A percentile compares a stretch with the other conserved stretches of the same genome.
Evolutionary conservation across 2,888 invertebrate species (phyloP).

Genomic region (Prosopocoilus inquinatus): DNA sequence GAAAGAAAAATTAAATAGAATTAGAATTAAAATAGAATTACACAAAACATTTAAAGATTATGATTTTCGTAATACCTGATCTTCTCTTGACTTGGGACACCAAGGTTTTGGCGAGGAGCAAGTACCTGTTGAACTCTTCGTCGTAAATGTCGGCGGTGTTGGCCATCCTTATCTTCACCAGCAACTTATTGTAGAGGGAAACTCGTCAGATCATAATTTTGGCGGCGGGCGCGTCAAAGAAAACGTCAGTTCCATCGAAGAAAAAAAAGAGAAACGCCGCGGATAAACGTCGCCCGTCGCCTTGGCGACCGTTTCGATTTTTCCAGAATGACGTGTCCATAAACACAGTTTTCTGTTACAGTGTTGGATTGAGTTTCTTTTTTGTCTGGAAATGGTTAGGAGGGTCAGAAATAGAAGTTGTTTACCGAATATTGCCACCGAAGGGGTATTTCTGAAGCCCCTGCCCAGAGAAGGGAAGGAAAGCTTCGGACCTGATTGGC

Average conservation of each 20-base stretch:
- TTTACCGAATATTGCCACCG: slow-evolving; percentile 50
- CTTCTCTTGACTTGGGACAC: slow-evolving; percentile 47
- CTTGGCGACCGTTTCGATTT: slow-evolving; percentile 4
- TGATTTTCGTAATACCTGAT: slow-evolving; percentile 34
- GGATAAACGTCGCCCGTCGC: too few relatives aligned
- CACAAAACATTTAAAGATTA: too few relatives aligned
- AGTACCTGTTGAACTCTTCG: slow-evolving; percentile 54
- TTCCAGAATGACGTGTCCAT: background rate
- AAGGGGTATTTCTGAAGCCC: slow-evolving; percentile 51
- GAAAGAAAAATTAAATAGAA: background rate
- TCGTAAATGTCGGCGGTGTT: slow-evolving; percentile 47
- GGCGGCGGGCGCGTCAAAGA: background rate
- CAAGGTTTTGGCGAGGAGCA: slow-evolving; percentile 51
- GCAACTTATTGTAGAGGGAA: background rate
- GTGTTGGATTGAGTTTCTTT: slow-evolving; percentile 3
- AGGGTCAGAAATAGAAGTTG: slow-evolving; percentile 42
- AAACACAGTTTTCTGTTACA: slow-evolving; percentile 5
- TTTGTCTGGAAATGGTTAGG: slow-evolving; percentile 9
- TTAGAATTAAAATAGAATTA: background rate
- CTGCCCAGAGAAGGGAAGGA: slow-evolving; percentile 28
- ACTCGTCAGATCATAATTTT: slow-evolving; percentile 20
- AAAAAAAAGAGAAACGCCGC: too few relatives aligned
- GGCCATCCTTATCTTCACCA: slow-evolving; percentile 8
- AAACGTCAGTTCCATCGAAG: too few relatives aligned
- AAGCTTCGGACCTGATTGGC: slow-evolving; percentile 43